Percentiles rank a stretch among this genome's conserved stretches.
phyloP scores from a whole-genome alignment of 2,113 vertebrate genomes.

The Ascaphus truei region DNA sequence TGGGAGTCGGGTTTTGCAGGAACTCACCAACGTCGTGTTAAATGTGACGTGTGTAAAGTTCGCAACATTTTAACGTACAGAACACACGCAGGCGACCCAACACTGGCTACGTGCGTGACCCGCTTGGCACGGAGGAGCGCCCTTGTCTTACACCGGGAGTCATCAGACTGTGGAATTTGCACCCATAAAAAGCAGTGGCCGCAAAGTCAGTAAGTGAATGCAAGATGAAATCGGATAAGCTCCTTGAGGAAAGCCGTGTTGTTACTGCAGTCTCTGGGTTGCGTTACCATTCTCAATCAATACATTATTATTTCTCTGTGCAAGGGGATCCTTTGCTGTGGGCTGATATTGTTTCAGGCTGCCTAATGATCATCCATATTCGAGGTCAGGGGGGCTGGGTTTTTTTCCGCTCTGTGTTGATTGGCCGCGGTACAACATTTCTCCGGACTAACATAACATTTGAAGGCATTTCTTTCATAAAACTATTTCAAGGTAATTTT shows the following conservation, averaged over 20 bases:
- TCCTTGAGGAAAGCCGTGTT: not conserved
- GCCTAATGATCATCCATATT: slow-evolving; percentile 3
- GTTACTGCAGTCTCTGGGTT: not conserved
- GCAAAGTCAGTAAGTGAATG: not conserved
- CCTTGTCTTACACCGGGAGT: no score
- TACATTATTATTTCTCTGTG: not conserved
- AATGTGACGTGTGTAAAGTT: no score
- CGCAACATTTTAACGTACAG: no score
- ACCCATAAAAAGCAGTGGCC: not conserved
- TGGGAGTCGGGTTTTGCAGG: no score
- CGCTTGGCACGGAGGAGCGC: no score
- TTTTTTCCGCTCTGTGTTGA: slow-evolving; percentile 16
- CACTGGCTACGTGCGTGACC: no score
- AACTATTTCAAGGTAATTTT: slow-evolving; percentile 16
- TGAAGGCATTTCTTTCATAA: slow-evolving; percentile 25
- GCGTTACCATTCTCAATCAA: not conserved
- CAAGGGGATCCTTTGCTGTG: slow-evolving; percentile 1
- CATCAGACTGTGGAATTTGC: not conserved
- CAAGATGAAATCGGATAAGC: not conserved
- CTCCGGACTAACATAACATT: slow-evolving; percentile 3
- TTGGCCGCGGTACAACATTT: slow-evolving; percentile 11
- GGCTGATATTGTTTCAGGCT: not conserved
- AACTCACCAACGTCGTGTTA: no score
- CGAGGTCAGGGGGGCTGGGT: slow-evolving; percentile 1
- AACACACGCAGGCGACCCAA: no score